Conservation (phyloP, 2,888 invertebrate species). For the Oligia strigilis region DNA sequence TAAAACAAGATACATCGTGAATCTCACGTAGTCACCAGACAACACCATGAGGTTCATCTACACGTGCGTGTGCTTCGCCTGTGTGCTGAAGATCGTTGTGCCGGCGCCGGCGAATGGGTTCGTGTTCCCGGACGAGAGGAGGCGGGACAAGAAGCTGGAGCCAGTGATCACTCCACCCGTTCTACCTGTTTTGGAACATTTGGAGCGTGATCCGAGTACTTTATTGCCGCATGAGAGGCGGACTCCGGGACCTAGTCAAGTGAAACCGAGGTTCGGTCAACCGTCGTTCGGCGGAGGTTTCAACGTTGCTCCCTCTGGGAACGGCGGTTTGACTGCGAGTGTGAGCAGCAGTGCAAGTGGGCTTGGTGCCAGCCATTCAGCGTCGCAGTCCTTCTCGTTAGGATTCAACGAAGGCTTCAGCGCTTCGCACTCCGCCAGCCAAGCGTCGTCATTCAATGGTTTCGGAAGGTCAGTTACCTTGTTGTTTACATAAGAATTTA, state of each 20-base stretch:
- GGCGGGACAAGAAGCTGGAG: constrained; percentile 82
- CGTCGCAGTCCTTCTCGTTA: constrained; percentile 87
- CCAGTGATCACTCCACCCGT: constrained; percentile 88
- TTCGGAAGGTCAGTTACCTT: constrained; percentile 85
- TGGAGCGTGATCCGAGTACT: constrained; percentile 89
- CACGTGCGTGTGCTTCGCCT: constrained; percentile 76
- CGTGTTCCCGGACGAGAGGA: constrained; percentile 84
- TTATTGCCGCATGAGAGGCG: constrained; percentile 80
- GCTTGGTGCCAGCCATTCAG: constrained; percentile 85
- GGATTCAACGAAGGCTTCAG: constrained; percentile 89
- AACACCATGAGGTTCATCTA: constrained; percentile 85
- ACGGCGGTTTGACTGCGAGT: constrained; percentile 85
- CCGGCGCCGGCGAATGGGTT: constrained; percentile 83
- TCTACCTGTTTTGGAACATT: constrained; percentile 87
- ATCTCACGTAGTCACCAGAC: constrained; percentile 81
- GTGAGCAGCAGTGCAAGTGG: constrained; percentile 86
- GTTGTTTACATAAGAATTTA: constrained; percentile 35
- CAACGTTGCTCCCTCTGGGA: constrained; percentile 83
- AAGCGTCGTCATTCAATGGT: constrained; percentile 87
- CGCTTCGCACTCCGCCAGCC: constrained; percentile 88
- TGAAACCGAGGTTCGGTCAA: constrained; percentile 81
- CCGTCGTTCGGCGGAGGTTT: constrained; percentile 80
- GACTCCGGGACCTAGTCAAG: constrained; percentile 61
- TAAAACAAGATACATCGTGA: constrained; percentile 86
- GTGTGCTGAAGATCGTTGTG: constrained; percentile 69